Evolutionary conservation across 2,888 invertebrate genomes (phyloP).

Genomic region (Eilema sororculum): DNA sequence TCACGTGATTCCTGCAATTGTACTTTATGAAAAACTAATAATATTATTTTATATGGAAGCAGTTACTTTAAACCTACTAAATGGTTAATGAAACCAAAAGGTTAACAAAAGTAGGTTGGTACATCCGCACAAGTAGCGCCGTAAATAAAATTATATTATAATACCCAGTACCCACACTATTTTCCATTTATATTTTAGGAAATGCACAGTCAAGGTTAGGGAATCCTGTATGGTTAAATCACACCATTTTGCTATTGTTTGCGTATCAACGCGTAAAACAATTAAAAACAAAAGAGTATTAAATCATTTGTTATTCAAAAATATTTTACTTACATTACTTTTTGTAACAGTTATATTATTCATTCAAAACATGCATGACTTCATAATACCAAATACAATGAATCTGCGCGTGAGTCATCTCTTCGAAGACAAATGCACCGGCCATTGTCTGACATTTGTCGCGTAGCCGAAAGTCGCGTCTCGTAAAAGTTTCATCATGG

Average conservation of each 20-base stretch:
- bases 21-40: neutral
- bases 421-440: slow-evolving; percentile 4
- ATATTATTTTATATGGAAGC: neutral
- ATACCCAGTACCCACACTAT: neutral
- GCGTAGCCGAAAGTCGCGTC: slow-evolving; percentile 9
- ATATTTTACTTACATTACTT: neutral
- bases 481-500: slow-evolving; percentile 35
- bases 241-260: neutral
- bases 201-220: neutral
- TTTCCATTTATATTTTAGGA: neutral
- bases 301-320: neutral
- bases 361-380: neutral
- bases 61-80: neutral
- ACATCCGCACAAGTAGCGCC: neutral
- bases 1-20: neutral
- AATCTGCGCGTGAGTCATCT: slow-evolving; percentile 28
- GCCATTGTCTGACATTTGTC: slow-evolving; percentile 36
- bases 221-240: neutral
- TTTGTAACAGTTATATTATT: neutral
- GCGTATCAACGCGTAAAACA: neutral
- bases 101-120: no score
- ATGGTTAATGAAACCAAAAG: neutral
- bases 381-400: slow-evolving; percentile 18
- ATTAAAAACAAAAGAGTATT: neutral
- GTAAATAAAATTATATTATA: neutral